A percentile compares a stretch with the other conserved stretches of the same genome.
Conservation (phyloP, 2,888 invertebrate genomes). For the Drosophila cognata region DNA sequence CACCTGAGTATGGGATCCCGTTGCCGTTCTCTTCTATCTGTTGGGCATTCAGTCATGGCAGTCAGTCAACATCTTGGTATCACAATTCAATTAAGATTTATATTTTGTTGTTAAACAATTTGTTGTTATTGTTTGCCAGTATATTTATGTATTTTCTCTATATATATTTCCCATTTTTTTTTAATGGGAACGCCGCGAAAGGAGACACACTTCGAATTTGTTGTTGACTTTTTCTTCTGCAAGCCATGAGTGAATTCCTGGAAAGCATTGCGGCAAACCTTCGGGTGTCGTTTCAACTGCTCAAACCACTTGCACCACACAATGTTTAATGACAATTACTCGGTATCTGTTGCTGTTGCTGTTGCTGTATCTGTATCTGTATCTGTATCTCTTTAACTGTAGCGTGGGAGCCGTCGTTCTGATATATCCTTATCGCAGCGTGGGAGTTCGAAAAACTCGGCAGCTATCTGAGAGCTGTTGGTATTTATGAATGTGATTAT, state of each 20-base stretch:
- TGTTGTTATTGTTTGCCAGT: conserved; percentile 68
- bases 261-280: conserved; percentile 78
- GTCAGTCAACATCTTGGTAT: conserved; percentile 57
- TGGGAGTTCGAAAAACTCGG: conserved; percentile 44
- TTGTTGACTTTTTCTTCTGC: conserved; percentile 70
- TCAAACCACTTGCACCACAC: conserved; percentile 28
- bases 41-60: conserved; percentile 14
- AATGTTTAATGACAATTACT: conserved; percentile 75
- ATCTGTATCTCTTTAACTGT: conserved; percentile 49
- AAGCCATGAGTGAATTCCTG: conserved; percentile 66
- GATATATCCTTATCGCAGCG: conserved; percentile 50
- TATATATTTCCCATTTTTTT: conserved; percentile 40
- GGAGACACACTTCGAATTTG: conserved; percentile 47
- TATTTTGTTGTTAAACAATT: conserved; percentile 79
- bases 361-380: conserved; percentile 41
- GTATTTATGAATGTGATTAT: conserved; percentile 68
- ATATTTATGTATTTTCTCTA: conserved; percentile 60
- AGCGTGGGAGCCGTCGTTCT: conserved; percentile 73
- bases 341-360: conserved; percentile 22
- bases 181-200: conserved; percentile 44
- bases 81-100: conserved; percentile 82
- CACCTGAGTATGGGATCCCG: conserved; percentile 31
- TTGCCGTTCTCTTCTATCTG: conserved; percentile 8
- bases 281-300: conserved; percentile 65
- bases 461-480: conserved; percentile 26